Base-by-base conservation (phyloP, 2,797 vertebrate species). In the Coregonus ussuriensis region DNA sequence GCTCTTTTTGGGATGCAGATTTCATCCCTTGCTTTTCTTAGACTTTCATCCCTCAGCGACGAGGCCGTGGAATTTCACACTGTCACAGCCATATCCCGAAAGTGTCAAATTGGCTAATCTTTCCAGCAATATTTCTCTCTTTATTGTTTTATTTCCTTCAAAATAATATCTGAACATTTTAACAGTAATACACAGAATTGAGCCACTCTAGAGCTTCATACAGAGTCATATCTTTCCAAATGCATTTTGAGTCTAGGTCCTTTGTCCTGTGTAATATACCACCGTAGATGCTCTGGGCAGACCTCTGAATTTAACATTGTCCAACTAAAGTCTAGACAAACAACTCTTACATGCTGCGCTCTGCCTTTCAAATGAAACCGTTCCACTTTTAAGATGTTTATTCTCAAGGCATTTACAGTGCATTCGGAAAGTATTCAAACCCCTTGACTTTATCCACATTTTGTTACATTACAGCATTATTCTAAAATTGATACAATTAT, bases 51-150 rank as follows among this genome's bases (percentile, higher is more conserved):
- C 90, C 88, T 75, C 88, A 83, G 83, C 86, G 85, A 93, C 83
- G 83, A 90, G 88, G 85, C 87, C 80, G 41, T 89, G 86, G 88
- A 89, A 93, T 94, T 95, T 94, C 93, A 94, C 92, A 92, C 92
- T 92, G 93, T 92, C 91, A 90, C 87, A 88, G 88, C 85, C 91
- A 90, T 92, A 92, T 93, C 85, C 79, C 86, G 87, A 91, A 86
- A 94, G 86, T 89, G 90, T 92, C 88, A 85, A 82, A 88, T 81
- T 79, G 72, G 84, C 78, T 89, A 82, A 91, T 91, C 88, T 88
- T 76, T 72, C 81, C 37, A 77, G 71, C 82, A 73, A 81, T 82
- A 82, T 83, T 74, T 76, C 72, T 80, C 51, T 83, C 68, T 77
- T 78, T 75, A 75, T 82, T 84, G 65, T 79, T 35, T 85, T 84